Evolutionary conservation across 2,113 vertebrate species (phyloP).

Genomic region (Thalassarche chlororhynchos): DNA sequence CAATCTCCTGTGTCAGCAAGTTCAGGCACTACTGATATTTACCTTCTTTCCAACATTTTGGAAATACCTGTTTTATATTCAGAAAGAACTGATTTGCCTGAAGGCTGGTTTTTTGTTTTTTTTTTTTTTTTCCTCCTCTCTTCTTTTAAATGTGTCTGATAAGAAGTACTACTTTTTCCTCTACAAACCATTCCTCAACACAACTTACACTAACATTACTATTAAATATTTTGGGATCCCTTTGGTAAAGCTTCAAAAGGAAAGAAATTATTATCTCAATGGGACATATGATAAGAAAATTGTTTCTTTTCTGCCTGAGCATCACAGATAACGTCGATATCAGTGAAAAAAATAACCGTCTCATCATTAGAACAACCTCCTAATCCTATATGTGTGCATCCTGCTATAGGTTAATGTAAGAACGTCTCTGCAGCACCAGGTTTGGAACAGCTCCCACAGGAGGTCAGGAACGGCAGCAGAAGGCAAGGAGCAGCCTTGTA

Average conservation of each 20-base stretch:
- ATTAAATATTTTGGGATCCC: not conserved
- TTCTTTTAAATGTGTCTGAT: not conserved
- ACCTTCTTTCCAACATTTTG: not conserved
- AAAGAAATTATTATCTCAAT: not conserved
- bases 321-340: rapidly evolving
- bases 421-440: not conserved
- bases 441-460: slow-evolving; percentile 40
- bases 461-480: not conserved
- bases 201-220: not conserved
- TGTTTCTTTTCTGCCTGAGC: not conserved
- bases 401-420: not conserved
- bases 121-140: not conserved
- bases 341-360: not conserved
- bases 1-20: not conserved
- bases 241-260: not conserved
- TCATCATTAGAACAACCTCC: not conserved
- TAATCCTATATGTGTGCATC: not conserved
- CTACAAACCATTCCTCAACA: not conserved
- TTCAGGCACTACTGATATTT: not conserved
- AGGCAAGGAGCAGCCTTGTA: not conserved
- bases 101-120: not conserved
- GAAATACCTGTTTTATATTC: not conserved
- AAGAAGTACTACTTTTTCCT: not conserved
- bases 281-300: not conserved
- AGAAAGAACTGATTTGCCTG: not conserved